Percentiles rank a stretch among this genome's conserved stretches.
Conservation (phyloP, 2,797 vertebrate species). For the Macropus fuliginosus region DNA sequence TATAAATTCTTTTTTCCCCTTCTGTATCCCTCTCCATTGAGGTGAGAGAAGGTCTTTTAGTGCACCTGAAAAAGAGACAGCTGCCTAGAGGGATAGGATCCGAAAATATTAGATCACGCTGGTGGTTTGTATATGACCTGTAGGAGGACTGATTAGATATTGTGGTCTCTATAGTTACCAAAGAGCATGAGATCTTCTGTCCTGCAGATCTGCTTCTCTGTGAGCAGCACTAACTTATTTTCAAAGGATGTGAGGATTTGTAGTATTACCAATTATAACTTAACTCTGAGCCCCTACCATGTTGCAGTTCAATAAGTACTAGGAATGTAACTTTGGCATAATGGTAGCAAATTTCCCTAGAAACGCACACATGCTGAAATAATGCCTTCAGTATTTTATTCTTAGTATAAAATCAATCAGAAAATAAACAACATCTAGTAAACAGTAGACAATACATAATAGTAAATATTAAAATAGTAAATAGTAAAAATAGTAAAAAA, state of each 20-base stretch:
- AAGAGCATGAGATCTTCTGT: neutral
- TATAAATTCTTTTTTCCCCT: neutral
- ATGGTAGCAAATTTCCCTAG: neutral
- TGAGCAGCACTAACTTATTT: neutral
- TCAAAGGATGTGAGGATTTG: neutral
- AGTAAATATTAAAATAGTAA: neutral
- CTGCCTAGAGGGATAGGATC: no score
- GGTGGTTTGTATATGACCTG: neutral
- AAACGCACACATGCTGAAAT: neutral
- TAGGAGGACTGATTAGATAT: neutral
- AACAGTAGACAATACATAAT: neutral
- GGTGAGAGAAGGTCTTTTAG: neutral
- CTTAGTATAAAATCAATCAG: neutral
- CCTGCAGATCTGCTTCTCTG: neutral
- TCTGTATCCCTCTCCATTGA: neutral
- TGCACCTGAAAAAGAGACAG: neutral
- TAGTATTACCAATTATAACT: neutral
- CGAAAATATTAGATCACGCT: neutral
- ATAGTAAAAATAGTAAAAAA: neutral
- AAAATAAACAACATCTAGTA: neutral
- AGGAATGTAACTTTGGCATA: neutral
- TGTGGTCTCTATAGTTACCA: neutral
- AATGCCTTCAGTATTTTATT: neutral
- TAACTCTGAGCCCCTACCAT: neutral
- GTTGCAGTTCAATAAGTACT: neutral